Conservation (phyloP, 2,888 invertebrate species). For the Drosophila nr. medialis region DNA sequence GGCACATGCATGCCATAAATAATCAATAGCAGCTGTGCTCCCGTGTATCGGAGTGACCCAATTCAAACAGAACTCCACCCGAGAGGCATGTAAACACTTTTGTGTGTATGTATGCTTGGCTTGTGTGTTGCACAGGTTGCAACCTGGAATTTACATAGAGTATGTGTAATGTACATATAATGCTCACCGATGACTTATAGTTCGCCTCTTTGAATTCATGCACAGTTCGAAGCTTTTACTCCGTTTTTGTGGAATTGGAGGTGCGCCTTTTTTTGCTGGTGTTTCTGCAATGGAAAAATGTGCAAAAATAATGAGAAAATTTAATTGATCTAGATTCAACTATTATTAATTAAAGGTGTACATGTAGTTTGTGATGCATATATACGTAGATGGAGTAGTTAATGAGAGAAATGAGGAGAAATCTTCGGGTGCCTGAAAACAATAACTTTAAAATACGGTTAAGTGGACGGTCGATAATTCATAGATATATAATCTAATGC, state of each 20-base stretch:
- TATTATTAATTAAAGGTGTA: neutral
- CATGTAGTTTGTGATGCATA: constrained; percentile 3
- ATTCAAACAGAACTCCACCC: constrained; percentile 1
- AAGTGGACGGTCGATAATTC: neutral
- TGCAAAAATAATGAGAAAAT: neutral
- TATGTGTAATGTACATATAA: neutral
- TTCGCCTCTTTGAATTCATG: constrained; percentile 95
- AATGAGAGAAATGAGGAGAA: no score
- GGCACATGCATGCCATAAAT: neutral
- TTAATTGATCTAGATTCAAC: neutral
- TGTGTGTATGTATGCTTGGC: neutral
- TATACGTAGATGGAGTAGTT: neutral
- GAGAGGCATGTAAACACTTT: neutral
- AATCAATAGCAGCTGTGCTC: constrained; percentile 30
- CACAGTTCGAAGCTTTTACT: constrained; percentile 90
- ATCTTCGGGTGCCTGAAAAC: neutral
- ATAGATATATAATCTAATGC: neutral
- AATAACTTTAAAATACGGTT: neutral
- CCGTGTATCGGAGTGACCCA: constrained; percentile 13
- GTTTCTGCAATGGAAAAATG: constrained; percentile 89
- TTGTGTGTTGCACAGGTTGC: neutral
- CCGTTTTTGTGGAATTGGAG: constrained; percentile 89
- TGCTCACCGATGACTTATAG: constrained; percentile 92
- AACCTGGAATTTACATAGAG: neutral
- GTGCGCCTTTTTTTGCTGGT: constrained; percentile 97